These are phyloP conservation scores for Gulo gulo DNA, from an alignment of 2,113 vertebrate species.

Conservation along the genomic window DNA sequence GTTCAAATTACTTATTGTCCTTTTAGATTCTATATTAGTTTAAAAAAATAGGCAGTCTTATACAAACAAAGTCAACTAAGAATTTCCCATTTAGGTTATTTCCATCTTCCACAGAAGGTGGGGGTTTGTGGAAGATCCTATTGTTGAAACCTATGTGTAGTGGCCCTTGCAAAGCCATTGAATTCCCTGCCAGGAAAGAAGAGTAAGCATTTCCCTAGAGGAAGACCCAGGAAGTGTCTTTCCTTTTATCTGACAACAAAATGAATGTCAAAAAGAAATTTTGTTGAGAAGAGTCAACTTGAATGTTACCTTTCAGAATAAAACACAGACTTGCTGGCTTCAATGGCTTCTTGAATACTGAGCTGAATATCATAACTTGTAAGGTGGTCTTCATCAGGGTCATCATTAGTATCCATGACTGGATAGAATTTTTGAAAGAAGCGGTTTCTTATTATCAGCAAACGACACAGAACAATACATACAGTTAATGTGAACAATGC, in stretches of 20 bases:
- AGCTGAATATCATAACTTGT: slow-evolving; percentile 86
- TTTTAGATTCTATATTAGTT: neutral
- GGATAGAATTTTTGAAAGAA: slow-evolving; percentile 46
- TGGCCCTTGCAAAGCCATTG: neutral
- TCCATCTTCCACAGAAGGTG: neutral
- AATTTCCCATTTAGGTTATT: neutral
- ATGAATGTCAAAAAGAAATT: neutral
- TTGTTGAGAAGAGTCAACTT: neutral
- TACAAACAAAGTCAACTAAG: neutral
- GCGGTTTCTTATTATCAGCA: slow-evolving; percentile 12
- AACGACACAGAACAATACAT: neutral
- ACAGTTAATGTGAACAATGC: neutral
- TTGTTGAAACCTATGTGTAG: neutral
- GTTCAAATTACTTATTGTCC: neutral
- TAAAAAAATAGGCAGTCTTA: neutral
- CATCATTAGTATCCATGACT: slow-evolving; percentile 84
- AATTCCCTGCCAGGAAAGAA: neutral
- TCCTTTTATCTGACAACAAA: slow-evolving; percentile 19
- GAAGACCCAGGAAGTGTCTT: neutral
- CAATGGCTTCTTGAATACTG: slow-evolving; percentile 87
- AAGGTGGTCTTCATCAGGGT: slow-evolving; percentile 85
- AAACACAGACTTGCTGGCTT: slow-evolving; percentile 72
- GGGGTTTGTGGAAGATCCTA: neutral
- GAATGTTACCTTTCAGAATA: slow-evolving; percentile 82
- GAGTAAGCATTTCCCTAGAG: neutral